Conservation (phyloP, 2,113 vertebrate genomes). For the Odocoileus hemionus region DNA sequence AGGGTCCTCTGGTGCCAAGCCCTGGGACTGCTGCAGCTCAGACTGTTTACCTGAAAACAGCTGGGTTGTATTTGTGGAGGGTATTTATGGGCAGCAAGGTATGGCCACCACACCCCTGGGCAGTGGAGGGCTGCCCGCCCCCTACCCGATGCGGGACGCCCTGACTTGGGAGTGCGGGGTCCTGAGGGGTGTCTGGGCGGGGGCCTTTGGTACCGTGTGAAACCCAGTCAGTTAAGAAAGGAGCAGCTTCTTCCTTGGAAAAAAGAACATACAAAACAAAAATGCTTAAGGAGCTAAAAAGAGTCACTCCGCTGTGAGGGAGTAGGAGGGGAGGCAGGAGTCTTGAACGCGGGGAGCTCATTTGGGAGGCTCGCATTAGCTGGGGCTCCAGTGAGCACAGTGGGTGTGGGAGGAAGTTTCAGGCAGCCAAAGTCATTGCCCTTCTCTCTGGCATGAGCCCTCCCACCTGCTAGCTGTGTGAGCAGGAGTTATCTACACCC, state of each 20-base stretch:
- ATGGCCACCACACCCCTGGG: neutral
- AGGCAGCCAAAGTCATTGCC: neutral
- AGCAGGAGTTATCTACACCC: neutral
- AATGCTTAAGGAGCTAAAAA: neutral
- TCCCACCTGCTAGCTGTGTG: neutral
- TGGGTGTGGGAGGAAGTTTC: neutral
- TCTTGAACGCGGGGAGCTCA: neutral
- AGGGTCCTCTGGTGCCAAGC: conserved; percentile 36
- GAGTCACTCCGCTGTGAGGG: neutral
- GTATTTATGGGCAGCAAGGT: conserved; percentile 57
- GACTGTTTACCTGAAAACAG: neutral
- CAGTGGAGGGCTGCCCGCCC: neutral
- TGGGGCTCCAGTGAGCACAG: neutral
- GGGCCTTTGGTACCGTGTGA: neutral
- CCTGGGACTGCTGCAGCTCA: neutral
- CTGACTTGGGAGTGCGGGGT: neutral
- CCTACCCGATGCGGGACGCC: neutral
- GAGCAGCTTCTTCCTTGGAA: neutral
- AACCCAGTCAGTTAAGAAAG: neutral
- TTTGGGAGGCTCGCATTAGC: neutral
- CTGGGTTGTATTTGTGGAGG: conserved; percentile 59
- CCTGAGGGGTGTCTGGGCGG: rapidly evolving
- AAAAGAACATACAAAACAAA: neutral
- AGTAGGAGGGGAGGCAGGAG: neutral
- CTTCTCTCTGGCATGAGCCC: neutral